Percentiles rank a stretch among this genome's conserved stretches.
phyloP scores from a whole-genome alignment of 1,140 invertebrate species.

The Drosophila tsacasi region DNA sequence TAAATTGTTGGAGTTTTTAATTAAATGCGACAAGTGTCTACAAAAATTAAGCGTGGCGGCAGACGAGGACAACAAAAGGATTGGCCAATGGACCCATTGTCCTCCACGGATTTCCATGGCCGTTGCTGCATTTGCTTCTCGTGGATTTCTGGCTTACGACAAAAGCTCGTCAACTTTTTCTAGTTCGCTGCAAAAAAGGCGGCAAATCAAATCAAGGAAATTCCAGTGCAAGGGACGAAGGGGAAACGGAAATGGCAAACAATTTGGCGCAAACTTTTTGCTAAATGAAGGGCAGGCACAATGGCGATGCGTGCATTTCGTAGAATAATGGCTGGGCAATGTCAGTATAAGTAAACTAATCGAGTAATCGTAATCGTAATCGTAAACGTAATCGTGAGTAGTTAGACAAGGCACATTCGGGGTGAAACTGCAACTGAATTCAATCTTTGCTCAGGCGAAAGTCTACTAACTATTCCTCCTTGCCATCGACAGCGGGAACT shows the following conservation, averaged over 20 bases:
- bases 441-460: constrained; percentile 31
- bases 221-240: constrained; percentile 11
- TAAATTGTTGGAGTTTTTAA: constrained; percentile 81
- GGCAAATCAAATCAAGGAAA: constrained; percentile 38
- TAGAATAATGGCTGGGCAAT: constrained; percentile 15
- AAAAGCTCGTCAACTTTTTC: constrained; percentile 64
- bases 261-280: constrained; percentile 50
- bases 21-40: constrained; percentile 79
- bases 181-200: constrained; percentile 71
- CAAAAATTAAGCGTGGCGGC: constrained; percentile 73
- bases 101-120: constrained; percentile 10
- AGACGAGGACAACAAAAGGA: constrained; percentile 56
- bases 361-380: constrained; percentile 17
- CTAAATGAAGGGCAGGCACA: constrained; percentile 31
- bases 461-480: constrained; percentile 82
- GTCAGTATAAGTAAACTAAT: constrained; percentile 28
- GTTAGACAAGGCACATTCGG: constrained; percentile 53
- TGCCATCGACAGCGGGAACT: constrained; percentile 83
- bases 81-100: constrained; percentile 31
- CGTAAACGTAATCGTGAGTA: constrained; percentile 22
- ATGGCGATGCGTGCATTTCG: constrained; percentile 44
- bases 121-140: constrained; percentile 23
- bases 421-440: constrained; percentile 11
- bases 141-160: constrained; percentile 50
- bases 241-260: constrained; percentile 31